These are phyloP conservation scores for Agrochola litura DNA, from an alignment of 2,888 invertebrate species.

Conservation along the genomic window DNA sequence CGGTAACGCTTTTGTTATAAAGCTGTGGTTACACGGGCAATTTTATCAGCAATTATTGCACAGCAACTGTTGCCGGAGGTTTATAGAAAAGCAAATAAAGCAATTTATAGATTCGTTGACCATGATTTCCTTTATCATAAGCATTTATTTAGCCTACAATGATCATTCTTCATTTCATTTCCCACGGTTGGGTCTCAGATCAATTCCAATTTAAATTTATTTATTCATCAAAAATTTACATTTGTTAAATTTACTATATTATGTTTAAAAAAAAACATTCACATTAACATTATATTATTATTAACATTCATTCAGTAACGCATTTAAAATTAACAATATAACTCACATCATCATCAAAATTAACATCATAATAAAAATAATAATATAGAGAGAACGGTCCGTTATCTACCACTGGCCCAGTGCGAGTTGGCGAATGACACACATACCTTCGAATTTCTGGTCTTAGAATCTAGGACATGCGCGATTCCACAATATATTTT, in stretches of 20 bases:
- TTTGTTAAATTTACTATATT: too few relatives aligned
- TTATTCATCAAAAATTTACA: too few relatives aligned
- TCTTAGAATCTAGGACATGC: not conserved
- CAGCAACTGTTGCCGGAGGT: not conserved
- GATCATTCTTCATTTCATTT: too few relatives aligned
- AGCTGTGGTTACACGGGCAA: slow-evolving; percentile 24
- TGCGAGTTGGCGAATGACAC: not conserved
- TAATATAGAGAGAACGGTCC: not conserved
- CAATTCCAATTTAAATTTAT: too few relatives aligned
- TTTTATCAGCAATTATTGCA: slow-evolving; percentile 10
- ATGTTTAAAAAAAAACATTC: too few relatives aligned
- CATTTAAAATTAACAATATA: too few relatives aligned
- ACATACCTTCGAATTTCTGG: not conserved
- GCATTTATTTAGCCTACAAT: too few relatives aligned
- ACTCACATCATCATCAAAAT: too few relatives aligned
- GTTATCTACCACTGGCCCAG: not conserved
- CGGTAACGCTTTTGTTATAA: slow-evolving; percentile 61
- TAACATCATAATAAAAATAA: too few relatives aligned
- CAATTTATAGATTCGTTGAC: not conserved
- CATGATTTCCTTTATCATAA: not conserved
- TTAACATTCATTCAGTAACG: too few relatives aligned
- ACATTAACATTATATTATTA: too few relatives aligned
- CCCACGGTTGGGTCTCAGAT: not conserved
- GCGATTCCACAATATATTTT: not conserved
- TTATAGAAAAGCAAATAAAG: not conserved